These are phyloP conservation scores for Mastomys coucha DNA, from an alignment of 2,113 vertebrate species.

Conservation along the genomic window DNA sequence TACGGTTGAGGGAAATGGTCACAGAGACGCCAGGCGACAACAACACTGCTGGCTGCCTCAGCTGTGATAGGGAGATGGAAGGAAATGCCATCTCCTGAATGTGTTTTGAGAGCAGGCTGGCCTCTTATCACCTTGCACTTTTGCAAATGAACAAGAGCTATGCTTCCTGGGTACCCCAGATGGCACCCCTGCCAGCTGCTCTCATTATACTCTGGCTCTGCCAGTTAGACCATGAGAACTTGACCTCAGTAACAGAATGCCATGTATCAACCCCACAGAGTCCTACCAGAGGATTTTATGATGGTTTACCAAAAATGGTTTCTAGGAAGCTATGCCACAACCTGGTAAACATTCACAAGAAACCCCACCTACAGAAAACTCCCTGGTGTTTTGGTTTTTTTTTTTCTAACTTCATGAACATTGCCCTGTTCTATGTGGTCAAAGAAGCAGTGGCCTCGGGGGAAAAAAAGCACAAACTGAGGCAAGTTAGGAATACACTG, in stretches of 20 bases:
- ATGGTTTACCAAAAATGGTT: constrained; percentile 56
- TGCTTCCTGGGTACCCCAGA: constrained; percentile 51
- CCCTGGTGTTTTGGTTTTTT: not conserved
- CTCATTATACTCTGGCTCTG: constrained; percentile 69
- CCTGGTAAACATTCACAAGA: not conserved
- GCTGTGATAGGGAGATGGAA: not conserved
- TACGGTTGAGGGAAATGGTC: not conserved
- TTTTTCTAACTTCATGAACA: not conserved
- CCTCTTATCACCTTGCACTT: not conserved
- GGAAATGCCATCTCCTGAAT: not conserved
- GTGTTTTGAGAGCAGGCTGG: not conserved
- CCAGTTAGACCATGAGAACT: constrained; percentile 66
- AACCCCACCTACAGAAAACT: not conserved
- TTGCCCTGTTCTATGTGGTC: not conserved
- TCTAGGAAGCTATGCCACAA: not conserved
- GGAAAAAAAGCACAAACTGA: not conserved
- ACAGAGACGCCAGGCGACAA: not conserved
- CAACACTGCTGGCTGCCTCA: rapidly evolving
- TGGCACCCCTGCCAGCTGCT: constrained; percentile 49
- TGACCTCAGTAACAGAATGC: constrained; percentile 65
- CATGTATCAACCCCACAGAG: not conserved
- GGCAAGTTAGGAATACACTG: not conserved
- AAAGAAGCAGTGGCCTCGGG: not conserved
- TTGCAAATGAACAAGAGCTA: constrained; percentile 28
- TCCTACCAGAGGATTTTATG: constrained; percentile 12